Evolutionary conservation across 1,140 invertebrate genomes (phyloP), one percentile per base, ranked within the genome.

Genomic region (Drosophila repletoides): DNA sequence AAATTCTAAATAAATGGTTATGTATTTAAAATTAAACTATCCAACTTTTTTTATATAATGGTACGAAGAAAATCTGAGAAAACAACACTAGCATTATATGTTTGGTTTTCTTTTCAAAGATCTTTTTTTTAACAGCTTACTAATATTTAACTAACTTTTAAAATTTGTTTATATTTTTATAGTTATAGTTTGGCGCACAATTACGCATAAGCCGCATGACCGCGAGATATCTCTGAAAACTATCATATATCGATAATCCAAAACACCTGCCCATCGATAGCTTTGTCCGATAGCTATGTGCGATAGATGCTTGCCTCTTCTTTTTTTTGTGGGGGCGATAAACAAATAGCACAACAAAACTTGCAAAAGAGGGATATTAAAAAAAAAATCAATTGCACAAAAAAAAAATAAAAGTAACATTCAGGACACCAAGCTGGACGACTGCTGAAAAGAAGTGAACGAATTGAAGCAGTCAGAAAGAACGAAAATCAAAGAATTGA

Each of bases 351-450:
- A 68, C 58, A 69, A 64, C 59, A 69, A n/a, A 69, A 64, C 34
- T 69, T 64, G 28, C 61, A 36, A 51, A 69, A 68, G 48, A 48
- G 59, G 48, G 31, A 68, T 14, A n/a, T n/a, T n/a, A 59, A 46
- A 64, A 56, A 72, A 79, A 77, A 80, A 80, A 80, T 76, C 76
- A 80, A 76, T 80, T 66, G 34, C 40, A 61, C 53, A 79, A 76
- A 66, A 21, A 40, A 24, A 41, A 24, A 43, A 9, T 43, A 43
- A 24, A 14, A 43, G 6, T 10, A 24, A 14, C 22, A 43, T 43
- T 43, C 7, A n/a, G n/a, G n/a, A n/a, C n/a, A n/a, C n/a, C 22
- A 60, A 51, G 17, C 36, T 26, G 14, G 41, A 15, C 52, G 28
- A 17, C 10, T 26, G 31, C 29, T 33, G 36, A 51, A 40, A 29